A percentile compares a stretch with the other conserved stretches of the same genome.
Conservation (phyloP, 35 echinoderm and acorn worm genomes). For the Antedon bifida region DNA sequence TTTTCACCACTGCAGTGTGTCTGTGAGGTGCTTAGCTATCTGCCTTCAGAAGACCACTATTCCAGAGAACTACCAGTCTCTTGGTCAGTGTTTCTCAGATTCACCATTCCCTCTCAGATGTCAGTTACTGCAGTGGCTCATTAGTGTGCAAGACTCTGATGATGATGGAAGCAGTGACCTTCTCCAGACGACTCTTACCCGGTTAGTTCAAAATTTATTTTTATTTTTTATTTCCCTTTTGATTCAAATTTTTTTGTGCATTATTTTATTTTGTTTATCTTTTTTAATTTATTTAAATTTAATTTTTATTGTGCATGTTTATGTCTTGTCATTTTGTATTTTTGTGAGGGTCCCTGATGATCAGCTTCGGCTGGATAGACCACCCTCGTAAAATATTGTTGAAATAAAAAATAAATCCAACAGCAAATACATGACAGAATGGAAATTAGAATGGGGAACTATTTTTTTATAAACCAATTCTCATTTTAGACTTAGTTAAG, state of each 20-base stretch:
- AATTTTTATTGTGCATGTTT: conserved; percentile 6
- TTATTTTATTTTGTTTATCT: background rate
- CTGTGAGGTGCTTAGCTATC: conserved; percentile 27
- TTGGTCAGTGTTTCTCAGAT: conserved; percentile 16
- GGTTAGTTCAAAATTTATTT: conserved; percentile 16
- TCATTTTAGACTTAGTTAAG: no score
- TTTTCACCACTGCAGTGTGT: conserved; percentile 10
- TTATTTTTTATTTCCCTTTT: no score
- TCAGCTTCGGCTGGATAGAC: no score
- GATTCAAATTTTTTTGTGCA: no score
- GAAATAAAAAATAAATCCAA: no score
- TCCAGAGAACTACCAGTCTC: conserved; percentile 31
- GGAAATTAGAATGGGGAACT: no score
- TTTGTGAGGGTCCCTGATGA: no score
- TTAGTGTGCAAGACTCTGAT: conserved; percentile 37
- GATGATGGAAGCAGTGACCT: conserved; percentile 40
- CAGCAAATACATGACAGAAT: no score
- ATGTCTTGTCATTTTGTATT: no score
- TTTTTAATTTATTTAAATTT: background rate
- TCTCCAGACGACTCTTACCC: conserved; percentile 15
- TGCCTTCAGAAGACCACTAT: conserved; percentile 20
- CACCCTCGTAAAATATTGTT: no score
- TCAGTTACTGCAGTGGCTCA: conserved; percentile 50
- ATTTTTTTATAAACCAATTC: no score
- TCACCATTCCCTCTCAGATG: conserved; percentile 40